Evolutionary conservation across 2,113 vertebrate genomes (phyloP).

Genomic region (Hypocryptadius cinnamomeus): DNA sequence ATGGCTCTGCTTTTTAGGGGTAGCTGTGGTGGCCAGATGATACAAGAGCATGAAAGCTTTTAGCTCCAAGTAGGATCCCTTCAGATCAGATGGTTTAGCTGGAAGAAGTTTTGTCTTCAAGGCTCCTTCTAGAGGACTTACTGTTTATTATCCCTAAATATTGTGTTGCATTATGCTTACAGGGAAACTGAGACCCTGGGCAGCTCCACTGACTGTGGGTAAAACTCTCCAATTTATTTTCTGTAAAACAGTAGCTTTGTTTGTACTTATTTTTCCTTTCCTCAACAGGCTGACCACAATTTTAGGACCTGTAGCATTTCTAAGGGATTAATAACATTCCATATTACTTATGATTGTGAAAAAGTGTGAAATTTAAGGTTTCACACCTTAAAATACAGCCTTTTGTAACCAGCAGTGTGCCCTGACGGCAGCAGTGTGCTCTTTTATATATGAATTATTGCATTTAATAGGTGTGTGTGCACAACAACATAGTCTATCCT

Average conservation of each 20-base stretch:
- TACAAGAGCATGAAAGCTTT: neutral
- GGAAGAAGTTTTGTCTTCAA: neutral
- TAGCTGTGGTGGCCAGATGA: neutral
- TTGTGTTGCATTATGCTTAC: neutral
- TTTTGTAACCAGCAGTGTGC: neutral
- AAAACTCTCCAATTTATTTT: neutral
- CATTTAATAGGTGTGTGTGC: slow-evolving; percentile 83
- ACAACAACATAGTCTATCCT: slow-evolving; percentile 75
- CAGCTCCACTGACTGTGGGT: neutral
- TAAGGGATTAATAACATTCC: neutral
- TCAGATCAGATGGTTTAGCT: neutral
- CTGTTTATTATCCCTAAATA: neutral
- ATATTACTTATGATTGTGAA: neutral
- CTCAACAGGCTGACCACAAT: neutral
- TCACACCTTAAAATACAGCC: neutral
- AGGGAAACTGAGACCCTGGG: neutral
- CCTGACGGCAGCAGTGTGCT: neutral
- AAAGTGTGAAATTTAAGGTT: too few relatives aligned
- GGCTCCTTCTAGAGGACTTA: neutral
- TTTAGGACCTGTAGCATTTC: neutral
- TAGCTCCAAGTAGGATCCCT: neutral
- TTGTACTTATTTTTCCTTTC: neutral
- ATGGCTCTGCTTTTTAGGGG: neutral
- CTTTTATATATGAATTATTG: neutral
- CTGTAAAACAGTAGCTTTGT: neutral